Conservation (phyloP, 1,140 invertebrate genomes). For the Centruroides vittatus region DNA sequence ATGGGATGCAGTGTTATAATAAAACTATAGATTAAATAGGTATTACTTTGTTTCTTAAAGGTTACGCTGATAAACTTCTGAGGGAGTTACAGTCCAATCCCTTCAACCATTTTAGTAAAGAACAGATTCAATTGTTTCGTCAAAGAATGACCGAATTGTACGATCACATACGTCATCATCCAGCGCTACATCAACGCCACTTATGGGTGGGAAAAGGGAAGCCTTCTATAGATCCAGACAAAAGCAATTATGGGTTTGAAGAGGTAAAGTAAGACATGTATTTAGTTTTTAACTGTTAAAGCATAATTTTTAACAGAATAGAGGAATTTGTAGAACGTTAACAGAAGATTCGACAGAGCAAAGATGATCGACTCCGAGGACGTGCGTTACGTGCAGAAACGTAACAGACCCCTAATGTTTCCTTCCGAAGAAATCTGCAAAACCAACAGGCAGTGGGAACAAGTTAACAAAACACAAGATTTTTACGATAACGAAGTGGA, state of each 20-base stretch:
- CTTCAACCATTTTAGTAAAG: not conserved
- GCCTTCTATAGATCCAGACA: conserved; percentile 8
- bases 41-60: no score
- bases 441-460: conserved; percentile 19
- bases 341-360: not conserved
- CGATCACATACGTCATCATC: conserved; percentile 18
- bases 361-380: not conserved
- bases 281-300: not conserved
- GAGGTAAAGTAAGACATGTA: no score
- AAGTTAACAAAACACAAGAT: conserved; percentile 20
- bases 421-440: conserved; percentile 21
- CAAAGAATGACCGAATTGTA: conserved; percentile 7
- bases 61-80: no score
- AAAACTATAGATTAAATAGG: no score
- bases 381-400: not conserved
- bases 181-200: conserved; percentile 18
- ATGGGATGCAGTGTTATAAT: no score
- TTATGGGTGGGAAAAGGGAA: conserved; percentile 17
- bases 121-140: conserved; percentile 1
- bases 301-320: not conserved
- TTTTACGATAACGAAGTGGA: conserved; percentile 18
- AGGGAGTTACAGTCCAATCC: no score
- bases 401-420: not conserved
- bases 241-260: no score
- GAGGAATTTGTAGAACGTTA: not conserved